Conservation (phyloP, 2,113 vertebrate species). For the Mellivora capensis region DNA sequence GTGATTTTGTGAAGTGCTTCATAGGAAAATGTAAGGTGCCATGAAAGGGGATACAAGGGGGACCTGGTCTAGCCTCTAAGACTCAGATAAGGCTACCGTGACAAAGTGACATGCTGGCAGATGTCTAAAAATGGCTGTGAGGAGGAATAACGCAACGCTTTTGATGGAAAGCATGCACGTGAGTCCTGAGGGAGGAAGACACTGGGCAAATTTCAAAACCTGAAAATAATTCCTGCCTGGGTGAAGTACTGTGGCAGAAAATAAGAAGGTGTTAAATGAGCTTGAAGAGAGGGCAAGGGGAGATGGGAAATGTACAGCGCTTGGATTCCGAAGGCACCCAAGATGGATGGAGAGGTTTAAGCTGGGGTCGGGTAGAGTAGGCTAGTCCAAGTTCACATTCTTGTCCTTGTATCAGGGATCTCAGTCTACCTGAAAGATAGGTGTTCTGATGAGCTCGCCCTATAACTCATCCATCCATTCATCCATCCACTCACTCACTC, state of each 20-base stretch:
- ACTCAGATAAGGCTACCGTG: not conserved
- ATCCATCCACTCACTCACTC: not conserved
- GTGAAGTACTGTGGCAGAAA: not conserved
- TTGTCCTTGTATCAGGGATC: not conserved
- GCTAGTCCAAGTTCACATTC: not conserved
- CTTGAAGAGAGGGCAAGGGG: not conserved
- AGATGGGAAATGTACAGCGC: accelerated
- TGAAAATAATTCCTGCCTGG: not conserved
- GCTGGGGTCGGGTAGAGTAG: no score
- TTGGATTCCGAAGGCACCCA: not conserved
- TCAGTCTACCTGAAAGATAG: not conserved
- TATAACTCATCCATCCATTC: not conserved
- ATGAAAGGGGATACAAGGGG: not conserved
- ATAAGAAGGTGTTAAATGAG: no score
- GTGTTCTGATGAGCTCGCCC: not conserved
- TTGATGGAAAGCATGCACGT: not conserved
- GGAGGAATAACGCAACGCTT: not conserved
- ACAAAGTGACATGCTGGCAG: not conserved
- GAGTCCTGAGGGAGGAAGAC: not conserved
- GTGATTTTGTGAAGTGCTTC: not conserved
- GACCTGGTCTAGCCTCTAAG: not conserved
- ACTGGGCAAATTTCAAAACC: not conserved
- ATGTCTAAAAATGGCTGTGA: not conserved
- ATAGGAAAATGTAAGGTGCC: not conserved
- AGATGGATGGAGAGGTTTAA: not conserved